phyloP scores from a whole-genome alignment of 2,797 vertebrate species.

The Chaunax sp. region DNA sequence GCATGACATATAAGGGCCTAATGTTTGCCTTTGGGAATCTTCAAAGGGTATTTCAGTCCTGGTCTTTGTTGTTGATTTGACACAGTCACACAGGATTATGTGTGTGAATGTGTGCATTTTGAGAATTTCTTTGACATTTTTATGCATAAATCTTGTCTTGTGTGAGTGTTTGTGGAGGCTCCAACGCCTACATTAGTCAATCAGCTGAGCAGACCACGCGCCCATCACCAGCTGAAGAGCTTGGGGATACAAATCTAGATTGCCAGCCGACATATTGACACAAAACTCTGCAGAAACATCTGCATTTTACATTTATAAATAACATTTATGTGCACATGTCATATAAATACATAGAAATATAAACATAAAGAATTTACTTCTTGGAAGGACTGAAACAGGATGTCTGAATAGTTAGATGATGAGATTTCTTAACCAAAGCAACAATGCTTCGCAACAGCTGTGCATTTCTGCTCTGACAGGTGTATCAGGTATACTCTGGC shows the following conservation, averaged over 20 bases:
- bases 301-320: not conserved
- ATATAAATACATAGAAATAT: no score
- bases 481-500: not conserved
- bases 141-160: not conserved
- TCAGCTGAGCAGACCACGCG: slow-evolving; percentile 15
- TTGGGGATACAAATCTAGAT: slow-evolving; percentile 18
- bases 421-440: not conserved
- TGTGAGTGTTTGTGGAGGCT: slow-evolving; percentile 20
- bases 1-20: slow-evolving; percentile 43
- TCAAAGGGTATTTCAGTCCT: slow-evolving; percentile 49
- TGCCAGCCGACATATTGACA: not conserved
- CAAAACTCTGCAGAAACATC: not conserved
- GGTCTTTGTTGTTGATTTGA: slow-evolving; percentile 55
- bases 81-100: slow-evolving; percentile 36
- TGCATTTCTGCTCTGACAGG: slow-evolving; percentile 3
- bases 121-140: slow-evolving; percentile 34
- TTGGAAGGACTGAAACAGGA: not conserved
- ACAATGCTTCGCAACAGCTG: no score
- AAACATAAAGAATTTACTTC: no score
- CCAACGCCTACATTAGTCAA: slow-evolving; percentile 16
- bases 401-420: not conserved
- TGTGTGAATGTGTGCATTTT: slow-evolving; percentile 19
- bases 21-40: slow-evolving; percentile 51
- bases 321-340: not conserved
- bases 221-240: not conserved